Conservation (phyloP, 1,140 invertebrate species). For the Drosophila melanica region DNA sequence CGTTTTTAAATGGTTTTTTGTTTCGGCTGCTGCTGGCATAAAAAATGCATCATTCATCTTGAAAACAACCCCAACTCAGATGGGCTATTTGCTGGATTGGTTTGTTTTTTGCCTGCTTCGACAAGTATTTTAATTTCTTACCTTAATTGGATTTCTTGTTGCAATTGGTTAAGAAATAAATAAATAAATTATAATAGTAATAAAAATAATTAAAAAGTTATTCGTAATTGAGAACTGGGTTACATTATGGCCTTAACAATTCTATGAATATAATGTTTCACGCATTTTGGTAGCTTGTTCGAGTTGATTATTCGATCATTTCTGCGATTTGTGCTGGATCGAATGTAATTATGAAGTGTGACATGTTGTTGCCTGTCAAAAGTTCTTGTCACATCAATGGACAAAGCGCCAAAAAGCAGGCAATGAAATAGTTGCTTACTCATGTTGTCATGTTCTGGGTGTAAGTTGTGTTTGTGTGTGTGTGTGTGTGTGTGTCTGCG, state of each 20-base stretch:
- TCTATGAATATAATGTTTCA: not conserved
- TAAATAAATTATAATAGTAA: too few relatives aligned
- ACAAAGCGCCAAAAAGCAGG: slow-evolving; percentile 35
- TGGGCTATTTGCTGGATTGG: slow-evolving; percentile 19
- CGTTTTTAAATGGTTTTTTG: slow-evolving; percentile 1
- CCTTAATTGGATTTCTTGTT: not conserved
- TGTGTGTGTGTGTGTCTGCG: not conserved
- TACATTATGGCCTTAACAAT: too few relatives aligned
- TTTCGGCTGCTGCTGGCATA: slow-evolving; percentile 15
- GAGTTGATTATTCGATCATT: slow-evolving; percentile 25
- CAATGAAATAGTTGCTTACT: slow-evolving; percentile 34
- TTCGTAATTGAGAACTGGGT: too few relatives aligned
- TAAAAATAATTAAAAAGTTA: too few relatives aligned
- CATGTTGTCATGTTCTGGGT: slow-evolving; percentile 23
- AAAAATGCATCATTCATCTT: slow-evolving; percentile 51
- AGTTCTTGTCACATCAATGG: slow-evolving; percentile 38
- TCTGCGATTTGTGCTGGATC: slow-evolving; percentile 15
- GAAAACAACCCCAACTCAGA: not conserved
- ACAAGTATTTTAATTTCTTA: not conserved
- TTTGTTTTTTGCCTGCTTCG: not conserved
- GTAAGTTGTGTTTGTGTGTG: not conserved
- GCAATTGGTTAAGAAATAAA: not conserved
- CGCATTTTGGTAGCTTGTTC: not conserved
- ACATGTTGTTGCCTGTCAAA: slow-evolving; percentile 51
- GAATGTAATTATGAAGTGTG: slow-evolving; percentile 51